These are phyloP conservation scores for Amphimallon solstitiale DNA, from an alignment of 2,888 invertebrate genomes.

Conservation along the genomic window DNA sequence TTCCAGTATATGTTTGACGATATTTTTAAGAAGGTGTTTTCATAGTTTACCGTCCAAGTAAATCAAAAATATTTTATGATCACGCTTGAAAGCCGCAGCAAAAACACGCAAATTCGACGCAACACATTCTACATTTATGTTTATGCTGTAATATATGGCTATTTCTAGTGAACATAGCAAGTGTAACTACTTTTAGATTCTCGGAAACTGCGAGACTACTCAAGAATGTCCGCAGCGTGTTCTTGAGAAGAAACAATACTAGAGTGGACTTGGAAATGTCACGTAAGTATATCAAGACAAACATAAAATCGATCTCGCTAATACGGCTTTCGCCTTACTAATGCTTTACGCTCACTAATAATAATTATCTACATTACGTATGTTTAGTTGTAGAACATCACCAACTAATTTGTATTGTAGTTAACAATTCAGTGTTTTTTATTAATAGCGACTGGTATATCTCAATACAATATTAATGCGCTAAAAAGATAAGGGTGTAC, in stretches of 20 bases:
- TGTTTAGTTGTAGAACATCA: conserved; percentile 2
- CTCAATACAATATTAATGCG: conserved; percentile 1
- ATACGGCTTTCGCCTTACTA: conserved; percentile 31
- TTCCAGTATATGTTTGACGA: no score
- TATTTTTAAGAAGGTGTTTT: no score
- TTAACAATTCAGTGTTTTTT: background rate
- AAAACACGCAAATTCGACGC: conserved; percentile 18
- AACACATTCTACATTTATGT: conserved; percentile 9
- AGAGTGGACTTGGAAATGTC: conserved; percentile 87
- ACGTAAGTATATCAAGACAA: conserved; percentile 79
- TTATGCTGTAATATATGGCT: conserved; percentile 38
- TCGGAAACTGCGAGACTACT: conserved; percentile 97
- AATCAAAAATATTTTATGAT: background rate
- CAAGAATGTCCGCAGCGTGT: conserved; percentile 93
- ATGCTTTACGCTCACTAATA: conserved; percentile 26
- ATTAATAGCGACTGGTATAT: background rate
- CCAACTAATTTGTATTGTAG: background rate
- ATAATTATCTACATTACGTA: background rate
- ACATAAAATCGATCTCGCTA: background rate
- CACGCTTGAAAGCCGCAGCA: conserved; percentile 28
- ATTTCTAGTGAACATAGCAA: conserved; percentile 40
- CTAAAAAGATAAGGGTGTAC: no score
- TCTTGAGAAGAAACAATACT: conserved; percentile 80
- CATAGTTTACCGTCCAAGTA: no score
- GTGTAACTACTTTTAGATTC: conserved; percentile 75